Evolutionary conservation across 2,113 vertebrate genomes (phyloP).

Genomic region (Cygnus buccinator): DNA sequence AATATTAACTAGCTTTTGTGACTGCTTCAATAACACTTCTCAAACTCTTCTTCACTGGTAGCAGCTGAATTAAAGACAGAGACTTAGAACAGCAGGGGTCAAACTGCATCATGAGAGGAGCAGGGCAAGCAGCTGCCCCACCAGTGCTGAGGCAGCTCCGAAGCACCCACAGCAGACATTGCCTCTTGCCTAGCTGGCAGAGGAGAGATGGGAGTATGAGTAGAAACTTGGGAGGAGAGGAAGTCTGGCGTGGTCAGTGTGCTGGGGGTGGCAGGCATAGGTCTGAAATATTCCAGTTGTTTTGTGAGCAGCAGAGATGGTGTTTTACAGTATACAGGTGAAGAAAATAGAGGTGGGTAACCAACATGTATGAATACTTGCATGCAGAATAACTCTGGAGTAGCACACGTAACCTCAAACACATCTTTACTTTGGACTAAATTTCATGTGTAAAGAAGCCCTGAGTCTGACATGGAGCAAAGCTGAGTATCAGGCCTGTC

Average conservation of each 20-base stretch:
- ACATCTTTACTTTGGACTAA: neutral
- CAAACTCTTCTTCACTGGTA: neutral
- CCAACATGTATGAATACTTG: neutral
- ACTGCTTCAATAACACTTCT: neutral
- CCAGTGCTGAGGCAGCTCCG: neutral
- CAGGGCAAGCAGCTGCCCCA: neutral
- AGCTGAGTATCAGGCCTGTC: neutral
- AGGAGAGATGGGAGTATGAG: neutral
- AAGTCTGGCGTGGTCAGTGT: neutral
- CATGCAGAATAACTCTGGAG: neutral
- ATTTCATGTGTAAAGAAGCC: neutral
- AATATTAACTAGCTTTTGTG: neutral
- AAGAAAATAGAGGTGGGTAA: neutral
- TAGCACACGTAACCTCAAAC: neutral
- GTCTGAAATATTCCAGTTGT: neutral
- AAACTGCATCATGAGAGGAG: neutral
- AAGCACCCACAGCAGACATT: neutral
- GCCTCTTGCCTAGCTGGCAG: neutral
- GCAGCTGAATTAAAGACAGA: neutral
- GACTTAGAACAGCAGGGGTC: accelerated
- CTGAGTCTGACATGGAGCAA: neutral
- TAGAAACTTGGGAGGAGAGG: neutral
- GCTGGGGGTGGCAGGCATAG: neutral
- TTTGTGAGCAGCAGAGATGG: neutral
- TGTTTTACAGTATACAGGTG: neutral